These are phyloP conservation scores for Caiman crocodilus DNA, from an alignment of 2,797 vertebrate species.

Conservation along the genomic window DNA sequence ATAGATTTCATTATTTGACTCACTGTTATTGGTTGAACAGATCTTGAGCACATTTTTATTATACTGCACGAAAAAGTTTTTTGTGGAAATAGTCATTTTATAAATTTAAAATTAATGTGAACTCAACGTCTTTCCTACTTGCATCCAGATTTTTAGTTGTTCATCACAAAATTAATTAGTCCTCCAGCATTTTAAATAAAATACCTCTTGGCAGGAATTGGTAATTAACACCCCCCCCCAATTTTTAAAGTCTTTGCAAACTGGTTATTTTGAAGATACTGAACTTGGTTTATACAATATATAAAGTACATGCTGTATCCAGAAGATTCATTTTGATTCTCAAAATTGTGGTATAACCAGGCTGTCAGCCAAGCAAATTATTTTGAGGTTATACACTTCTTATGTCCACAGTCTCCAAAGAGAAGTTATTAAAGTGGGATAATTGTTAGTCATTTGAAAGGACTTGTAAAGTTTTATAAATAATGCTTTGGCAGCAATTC, in stretches of 20 bases:
- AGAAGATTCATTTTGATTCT: conserved; percentile 43
- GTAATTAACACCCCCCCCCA: not conserved
- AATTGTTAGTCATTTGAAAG: conserved; percentile 36
- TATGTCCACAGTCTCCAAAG: conserved; percentile 21
- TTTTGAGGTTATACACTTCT: conserved; percentile 18
- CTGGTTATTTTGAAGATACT: conserved; percentile 9
- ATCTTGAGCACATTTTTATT: not conserved
- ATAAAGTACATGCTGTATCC: not conserved
- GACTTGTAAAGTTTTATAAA: conserved; percentile 3
- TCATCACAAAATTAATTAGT: not conserved
- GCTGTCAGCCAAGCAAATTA: conserved; percentile 27
- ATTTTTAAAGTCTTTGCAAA: not conserved
- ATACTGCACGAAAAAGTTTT: rapidly evolving
- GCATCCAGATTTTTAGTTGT: not conserved
- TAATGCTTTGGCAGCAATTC: conserved; percentile 9
- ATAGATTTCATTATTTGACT: not conserved
- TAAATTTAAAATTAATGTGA: not conserved
- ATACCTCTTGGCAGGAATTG: not conserved
- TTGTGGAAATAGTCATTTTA: not conserved
- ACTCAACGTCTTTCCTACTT: not conserved
- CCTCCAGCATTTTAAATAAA: not conserved
- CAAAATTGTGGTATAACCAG: conserved; percentile 6
- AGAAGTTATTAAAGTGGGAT: conserved; percentile 1
- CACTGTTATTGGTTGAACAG: not conserved
- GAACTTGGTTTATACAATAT: not conserved